Evolutionary conservation across 23 tunicate genomes (phyloP).

Genomic region (Ascidia mentula): DNA sequence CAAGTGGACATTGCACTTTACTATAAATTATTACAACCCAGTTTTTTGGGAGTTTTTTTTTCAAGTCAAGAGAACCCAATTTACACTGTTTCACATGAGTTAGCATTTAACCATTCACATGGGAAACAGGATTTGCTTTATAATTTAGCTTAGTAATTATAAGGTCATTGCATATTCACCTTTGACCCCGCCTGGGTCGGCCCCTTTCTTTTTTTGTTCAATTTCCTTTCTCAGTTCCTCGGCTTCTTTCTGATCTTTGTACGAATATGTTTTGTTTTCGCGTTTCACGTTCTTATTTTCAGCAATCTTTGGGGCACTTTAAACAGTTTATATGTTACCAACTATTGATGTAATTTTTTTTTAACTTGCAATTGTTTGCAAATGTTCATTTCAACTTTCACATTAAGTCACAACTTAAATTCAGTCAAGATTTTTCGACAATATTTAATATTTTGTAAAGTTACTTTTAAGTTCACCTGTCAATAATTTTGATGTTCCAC

Average conservation of each 20-base stretch:
- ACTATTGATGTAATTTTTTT: not conserved
- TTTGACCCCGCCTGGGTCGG: conserved; percentile 54
- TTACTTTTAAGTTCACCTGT: conserved; percentile 36
- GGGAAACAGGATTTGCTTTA: too few relatives aligned
- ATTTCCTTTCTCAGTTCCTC: conserved; percentile 55
- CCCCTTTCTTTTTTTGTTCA: conserved; percentile 56
- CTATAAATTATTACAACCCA: too few relatives aligned
- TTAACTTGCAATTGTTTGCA: not conserved
- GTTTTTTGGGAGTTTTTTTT: too few relatives aligned
- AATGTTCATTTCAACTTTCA: not conserved
- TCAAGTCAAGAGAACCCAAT: too few relatives aligned
- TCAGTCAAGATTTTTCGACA: not conserved
- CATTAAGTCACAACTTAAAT: not conserved
- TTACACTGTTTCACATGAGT: too few relatives aligned
- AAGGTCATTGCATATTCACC: too few relatives aligned
- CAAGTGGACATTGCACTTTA: too few relatives aligned
- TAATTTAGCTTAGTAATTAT: too few relatives aligned
- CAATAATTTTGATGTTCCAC: conserved; percentile 69
- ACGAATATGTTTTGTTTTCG: conserved; percentile 82
- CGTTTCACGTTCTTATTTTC: conserved; percentile 82
- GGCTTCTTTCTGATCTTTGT: conserved; percentile 73
- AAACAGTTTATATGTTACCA: not conserved
- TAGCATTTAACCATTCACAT: too few relatives aligned
- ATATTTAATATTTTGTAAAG: not conserved
- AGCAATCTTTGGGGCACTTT: conserved; percentile 66